Base-by-base conservation (phyloP, 2,113 vertebrate genomes). In the Catharus minimus region DNA sequence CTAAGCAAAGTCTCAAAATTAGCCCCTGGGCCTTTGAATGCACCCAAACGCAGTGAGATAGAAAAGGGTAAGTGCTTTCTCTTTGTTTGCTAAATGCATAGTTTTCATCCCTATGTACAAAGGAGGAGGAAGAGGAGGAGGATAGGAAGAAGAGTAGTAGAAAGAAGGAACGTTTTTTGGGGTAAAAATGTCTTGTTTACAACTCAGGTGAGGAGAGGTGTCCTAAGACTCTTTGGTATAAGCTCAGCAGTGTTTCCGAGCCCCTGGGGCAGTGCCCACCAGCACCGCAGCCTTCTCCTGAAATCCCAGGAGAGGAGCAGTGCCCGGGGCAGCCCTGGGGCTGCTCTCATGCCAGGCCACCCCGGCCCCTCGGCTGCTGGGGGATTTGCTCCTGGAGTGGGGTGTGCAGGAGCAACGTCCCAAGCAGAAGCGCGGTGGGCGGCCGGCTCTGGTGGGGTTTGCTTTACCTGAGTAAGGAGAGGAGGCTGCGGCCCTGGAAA, bases 61-160 rank as follows among this genome's bases (percentile, higher is more conserved):
- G 94, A 97, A 97, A 98, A 97, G 93, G 97, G 95, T 95, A 98
- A 98, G 98, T 99, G 98, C 98, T 99, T 99, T 99, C 99, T 98
- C 98, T 99, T 98, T 98, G 98, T 98, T 98, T 98, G 98, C 98
- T 98, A 98, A 98, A 99, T 98, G 98, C 98, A 99, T 98, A 98
- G 98, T 98, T 98, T 97, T 98, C 96, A 96, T 95, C 95, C 94
- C 97, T 97, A 96, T 95, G 96, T 97, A 98, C 96, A 97, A 97
- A 97, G 96, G 92, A 96, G 95, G 94, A 92, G 82, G 82, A 94
- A 64, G 93, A 97, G 91, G 88, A 92, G 85, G 68, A 95, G 80
- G 86, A 89, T 64, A 93, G 89, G 64, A 95, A 74, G 93, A 95
- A 91, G 84, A 94, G 86, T 89, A 82, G 76, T 93, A 90, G 82